Conservation (phyloP, 2,113 vertebrate genomes). For the Phrynosoma blainvillii region DNA sequence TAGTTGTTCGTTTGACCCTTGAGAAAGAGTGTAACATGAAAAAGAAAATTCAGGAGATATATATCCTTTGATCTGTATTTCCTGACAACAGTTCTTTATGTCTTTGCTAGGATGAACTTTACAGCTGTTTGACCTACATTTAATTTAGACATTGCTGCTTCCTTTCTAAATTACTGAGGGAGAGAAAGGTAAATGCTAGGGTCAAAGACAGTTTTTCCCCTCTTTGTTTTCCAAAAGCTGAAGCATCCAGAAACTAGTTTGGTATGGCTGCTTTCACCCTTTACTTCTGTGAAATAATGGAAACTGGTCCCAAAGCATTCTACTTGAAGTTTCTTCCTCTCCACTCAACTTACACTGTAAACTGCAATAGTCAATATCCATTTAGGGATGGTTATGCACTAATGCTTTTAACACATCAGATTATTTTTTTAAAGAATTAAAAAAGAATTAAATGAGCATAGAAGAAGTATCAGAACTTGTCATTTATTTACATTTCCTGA, state of each 20-base stretch:
- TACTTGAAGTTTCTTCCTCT: not conserved
- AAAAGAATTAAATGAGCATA: not conserved
- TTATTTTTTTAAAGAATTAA: not conserved
- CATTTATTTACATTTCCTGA: too few species aligned
- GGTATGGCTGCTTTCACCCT: not conserved
- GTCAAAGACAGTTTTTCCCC: not conserved
- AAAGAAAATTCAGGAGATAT: not conserved
- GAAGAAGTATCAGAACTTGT: not conserved
- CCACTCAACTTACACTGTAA: not conserved
- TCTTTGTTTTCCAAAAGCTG: not conserved
- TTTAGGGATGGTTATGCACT: not conserved
- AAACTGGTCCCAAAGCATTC: not conserved
- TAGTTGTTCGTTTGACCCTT: not conserved
- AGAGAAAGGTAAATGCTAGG: not conserved
- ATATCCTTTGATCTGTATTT: not conserved
- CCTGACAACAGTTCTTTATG: not conserved
- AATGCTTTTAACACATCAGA: not conserved
- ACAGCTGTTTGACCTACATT: not conserved
- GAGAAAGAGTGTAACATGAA: not conserved
- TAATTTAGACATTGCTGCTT: not conserved
- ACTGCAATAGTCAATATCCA: not conserved
- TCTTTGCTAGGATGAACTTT: conserved; percentile 5
- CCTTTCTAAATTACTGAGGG: not conserved
- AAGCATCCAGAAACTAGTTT: not conserved
- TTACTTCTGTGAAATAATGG: not conserved